Conservation (phyloP, 2,113 vertebrate genomes). For the Pampusana beccarii region DNA sequence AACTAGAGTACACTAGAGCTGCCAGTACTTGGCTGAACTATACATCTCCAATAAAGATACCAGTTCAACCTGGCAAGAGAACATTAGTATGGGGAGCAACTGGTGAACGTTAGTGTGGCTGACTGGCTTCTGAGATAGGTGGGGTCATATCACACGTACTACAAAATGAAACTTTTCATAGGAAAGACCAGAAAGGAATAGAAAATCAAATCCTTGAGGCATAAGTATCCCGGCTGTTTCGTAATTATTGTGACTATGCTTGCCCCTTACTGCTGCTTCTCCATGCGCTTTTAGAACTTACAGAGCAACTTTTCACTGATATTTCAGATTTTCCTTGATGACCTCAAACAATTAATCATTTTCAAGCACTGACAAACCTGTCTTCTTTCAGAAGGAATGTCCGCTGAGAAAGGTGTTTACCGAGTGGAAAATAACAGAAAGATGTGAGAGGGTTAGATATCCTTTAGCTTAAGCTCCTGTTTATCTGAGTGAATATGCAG, state of each 20-base stretch:
- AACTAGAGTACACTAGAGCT: neutral
- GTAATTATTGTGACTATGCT: neutral
- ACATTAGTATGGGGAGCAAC: neutral
- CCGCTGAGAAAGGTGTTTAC: conserved; percentile 18
- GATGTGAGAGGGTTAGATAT: neutral
- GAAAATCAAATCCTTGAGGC: neutral
- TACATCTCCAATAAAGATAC: neutral
- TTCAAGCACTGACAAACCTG: neutral
- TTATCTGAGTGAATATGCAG: neutral
- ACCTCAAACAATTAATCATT: neutral
- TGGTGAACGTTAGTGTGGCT: neutral
- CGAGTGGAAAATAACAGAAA: conserved; percentile 10
- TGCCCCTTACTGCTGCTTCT: neutral
- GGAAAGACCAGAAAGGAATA: neutral
- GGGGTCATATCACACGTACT: neutral
- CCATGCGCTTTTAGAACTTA: neutral
- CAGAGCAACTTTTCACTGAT: neutral
- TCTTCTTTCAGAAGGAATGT: neutral
- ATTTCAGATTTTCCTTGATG: neutral
- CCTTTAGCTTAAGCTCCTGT: neutral
- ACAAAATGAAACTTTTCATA: neutral
- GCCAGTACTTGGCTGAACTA: neutral
- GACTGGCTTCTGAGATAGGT: neutral
- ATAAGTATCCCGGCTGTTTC: neutral
- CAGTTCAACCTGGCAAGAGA: neutral